Evolutionary conservation across 2,797 vertebrate genomes (phyloP), one percentile per base, ranked within the genome.

Genomic region (Balearica regulorum): DNA sequence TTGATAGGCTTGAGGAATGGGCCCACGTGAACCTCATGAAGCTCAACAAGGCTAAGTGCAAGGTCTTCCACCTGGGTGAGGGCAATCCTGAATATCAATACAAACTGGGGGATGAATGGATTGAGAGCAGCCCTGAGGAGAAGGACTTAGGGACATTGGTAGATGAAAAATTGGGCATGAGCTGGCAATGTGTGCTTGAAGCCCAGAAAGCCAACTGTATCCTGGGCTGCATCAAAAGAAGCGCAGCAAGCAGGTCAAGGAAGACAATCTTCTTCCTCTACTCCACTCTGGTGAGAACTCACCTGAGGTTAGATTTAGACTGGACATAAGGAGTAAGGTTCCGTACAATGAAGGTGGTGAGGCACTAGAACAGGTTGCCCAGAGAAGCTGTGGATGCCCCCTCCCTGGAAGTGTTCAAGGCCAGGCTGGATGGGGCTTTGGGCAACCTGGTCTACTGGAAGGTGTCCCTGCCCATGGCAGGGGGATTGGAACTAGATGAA

Each of bases 381-480:
- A 29, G 16, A 75, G 35, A 41, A 48, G 16, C 2, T 48, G 31
- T n/a, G 29, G 41, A 43, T 43, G 37, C 9, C 33, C 19, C 46
- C 46, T 6, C 33, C 1, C 1, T 46, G 8, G n/a, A n/a, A n/a
- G 10, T 6, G 2, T 62, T 71, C n/a, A 15, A 19, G 7, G 21
- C 33, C 26, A 83, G 18, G 16, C 0, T 62, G 35, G 31, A 65
- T 0, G 0, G 6, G 14, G 18, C 60, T 90, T 49, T 68, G 13
- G 79, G 26, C 17, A 58, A 91, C 4, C 11, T 51, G 15, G 62
- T 16, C 9, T 19, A 22, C 19, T 43, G 4, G 14, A 77, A 77
- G 31, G 31, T 11, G 5, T 13, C 48, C 21, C 16, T 73, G n/a
- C 13, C 29, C 16, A 33, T 0, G 0, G 28, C 29, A 71, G 16